A percentile compares a stretch with the other conserved stretches of the same genome.
phyloP scores from a whole-genome alignment of 1,140 invertebrate species.

The Lordiphosa collinella region DNA sequence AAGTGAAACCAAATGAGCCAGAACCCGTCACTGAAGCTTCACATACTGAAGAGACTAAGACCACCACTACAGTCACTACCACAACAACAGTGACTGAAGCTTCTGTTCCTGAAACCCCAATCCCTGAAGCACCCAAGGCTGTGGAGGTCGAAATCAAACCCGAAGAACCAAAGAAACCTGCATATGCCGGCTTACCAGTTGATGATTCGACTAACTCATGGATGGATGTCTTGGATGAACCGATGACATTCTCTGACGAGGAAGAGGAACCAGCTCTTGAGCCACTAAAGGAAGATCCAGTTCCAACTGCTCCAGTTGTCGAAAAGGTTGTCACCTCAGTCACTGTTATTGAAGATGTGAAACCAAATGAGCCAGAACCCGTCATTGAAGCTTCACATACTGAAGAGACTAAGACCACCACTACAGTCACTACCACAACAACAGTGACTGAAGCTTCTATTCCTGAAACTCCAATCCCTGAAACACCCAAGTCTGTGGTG shows the following conservation, averaged over 20 bases:
- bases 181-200: constrained; percentile 70
- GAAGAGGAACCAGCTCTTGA: constrained; percentile 61
- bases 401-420: constrained; percentile 9
- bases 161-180: constrained; percentile 42
- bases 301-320: background rate
- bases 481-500: background rate
- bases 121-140: constrained; percentile 1
- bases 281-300: background rate
- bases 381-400: background rate
- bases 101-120: background rate
- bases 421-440: constrained; percentile 8
- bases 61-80: constrained; percentile 1
- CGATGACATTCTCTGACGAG: constrained; percentile 80
- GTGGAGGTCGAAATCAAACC: constrained; percentile 11
- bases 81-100: constrained; percentile 22
- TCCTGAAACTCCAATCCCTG: too few species aligned
- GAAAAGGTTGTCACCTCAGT: background rate
- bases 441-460: background rate
- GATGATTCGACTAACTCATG: constrained; percentile 63
- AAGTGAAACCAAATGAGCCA: background rate
- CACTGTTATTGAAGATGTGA: background rate
- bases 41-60: background rate
- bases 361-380: background rate
- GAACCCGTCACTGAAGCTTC: background rate
- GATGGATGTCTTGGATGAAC: constrained; percentile 81